Evolutionary conservation across 2,888 invertebrate species (phyloP).

Genomic region (Miltochrista miniata): DNA sequence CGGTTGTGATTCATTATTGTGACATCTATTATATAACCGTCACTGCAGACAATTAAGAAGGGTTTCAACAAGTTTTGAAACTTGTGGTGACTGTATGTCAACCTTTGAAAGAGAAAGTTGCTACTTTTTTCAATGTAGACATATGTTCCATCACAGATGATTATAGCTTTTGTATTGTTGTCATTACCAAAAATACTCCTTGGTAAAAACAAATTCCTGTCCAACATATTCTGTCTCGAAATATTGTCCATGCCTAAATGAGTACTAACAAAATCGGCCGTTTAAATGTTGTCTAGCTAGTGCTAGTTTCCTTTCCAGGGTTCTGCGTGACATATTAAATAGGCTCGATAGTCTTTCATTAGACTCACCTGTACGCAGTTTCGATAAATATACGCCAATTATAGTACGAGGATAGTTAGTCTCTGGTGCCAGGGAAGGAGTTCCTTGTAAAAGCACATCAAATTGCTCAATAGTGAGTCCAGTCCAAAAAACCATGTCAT

Average conservation of each 20-base stretch:
- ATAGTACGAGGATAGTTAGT: background rate
- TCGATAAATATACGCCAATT: background rate
- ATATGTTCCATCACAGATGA: background rate
- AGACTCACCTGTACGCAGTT: background rate
- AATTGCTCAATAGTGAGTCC: background rate
- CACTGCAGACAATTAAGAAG: background rate
- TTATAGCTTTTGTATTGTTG: background rate
- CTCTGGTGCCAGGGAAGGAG: background rate
- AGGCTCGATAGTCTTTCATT: background rate
- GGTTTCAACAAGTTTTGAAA: background rate
- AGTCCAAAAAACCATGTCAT: no score
- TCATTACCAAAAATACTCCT: background rate
- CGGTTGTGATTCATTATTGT: no score
- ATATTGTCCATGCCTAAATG: background rate
- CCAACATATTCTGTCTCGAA: background rate
- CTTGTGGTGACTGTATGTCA: background rate
- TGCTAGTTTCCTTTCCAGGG: no score
- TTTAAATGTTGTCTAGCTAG: background rate
- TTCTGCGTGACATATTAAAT: no score
- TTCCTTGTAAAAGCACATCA: background rate
- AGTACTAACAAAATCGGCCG: background rate
- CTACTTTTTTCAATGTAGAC: background rate
- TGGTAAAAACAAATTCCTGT: background rate
- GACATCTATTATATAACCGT: background rate
- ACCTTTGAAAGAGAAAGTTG: conserved; percentile 1